A percentile compares a stretch with the other conserved stretches of the same genome.
Evolutionary conservation across 1,140 invertebrate genomes (phyloP).

Genomic region (Cydia amplana): DNA sequence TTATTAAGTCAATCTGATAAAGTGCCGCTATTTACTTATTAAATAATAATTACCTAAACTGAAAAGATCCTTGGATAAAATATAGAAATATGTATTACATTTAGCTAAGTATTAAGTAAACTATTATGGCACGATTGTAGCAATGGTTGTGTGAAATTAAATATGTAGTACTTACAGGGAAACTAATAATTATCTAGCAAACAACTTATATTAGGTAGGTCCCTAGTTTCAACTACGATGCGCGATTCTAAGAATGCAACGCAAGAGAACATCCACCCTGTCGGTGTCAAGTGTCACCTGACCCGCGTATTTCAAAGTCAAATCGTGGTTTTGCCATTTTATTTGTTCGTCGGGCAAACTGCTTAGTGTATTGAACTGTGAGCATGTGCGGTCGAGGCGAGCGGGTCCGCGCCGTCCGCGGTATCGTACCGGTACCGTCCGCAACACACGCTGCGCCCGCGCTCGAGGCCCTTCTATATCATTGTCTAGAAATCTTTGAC

Average conservation of each 20-base stretch:
- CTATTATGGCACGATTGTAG: no score
- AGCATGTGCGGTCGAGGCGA: constrained; percentile 34
- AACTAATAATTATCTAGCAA: no score
- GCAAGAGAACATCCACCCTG: constrained; percentile 18
- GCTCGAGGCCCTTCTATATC: background rate
- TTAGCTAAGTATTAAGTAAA: no score
- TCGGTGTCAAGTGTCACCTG: constrained; percentile 53
- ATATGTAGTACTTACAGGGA: no score
- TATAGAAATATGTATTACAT: background rate
- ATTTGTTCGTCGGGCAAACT: constrained; percentile 55
- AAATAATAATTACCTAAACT: background rate
- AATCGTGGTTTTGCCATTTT: constrained; percentile 60
- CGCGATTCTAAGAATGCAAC: constrained; percentile 18
- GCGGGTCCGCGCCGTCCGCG: constrained; percentile 24
- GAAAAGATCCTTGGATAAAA: background rate
- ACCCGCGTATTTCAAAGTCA: constrained; percentile 58
- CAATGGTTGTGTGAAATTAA: no score
- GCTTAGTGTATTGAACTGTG: constrained; percentile 55
- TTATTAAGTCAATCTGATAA: background rate
- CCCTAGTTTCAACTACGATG: background rate
- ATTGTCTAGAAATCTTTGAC: constrained; percentile 34
- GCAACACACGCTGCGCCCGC: no score
- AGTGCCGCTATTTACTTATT: background rate
- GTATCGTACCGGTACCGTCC: background rate
- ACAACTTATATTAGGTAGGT: background rate